These are phyloP conservation scores for Aphidius colemani DNA, from an alignment of 2,888 invertebrate species.

Conservation along the genomic window DNA sequence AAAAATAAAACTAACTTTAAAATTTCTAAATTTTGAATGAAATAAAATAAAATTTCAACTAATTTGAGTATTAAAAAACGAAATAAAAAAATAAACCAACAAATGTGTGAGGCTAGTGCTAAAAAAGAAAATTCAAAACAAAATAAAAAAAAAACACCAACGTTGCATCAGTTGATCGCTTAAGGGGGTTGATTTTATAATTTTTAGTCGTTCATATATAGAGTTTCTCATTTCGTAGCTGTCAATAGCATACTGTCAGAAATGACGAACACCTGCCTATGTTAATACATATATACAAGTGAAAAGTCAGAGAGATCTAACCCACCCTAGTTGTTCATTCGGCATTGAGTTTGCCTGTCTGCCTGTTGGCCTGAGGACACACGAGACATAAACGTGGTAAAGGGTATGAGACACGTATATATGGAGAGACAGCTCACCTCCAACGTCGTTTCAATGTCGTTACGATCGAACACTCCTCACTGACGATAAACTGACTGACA, in stretches of 20 bases:
- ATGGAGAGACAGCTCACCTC: constrained; percentile 21
- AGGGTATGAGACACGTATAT: constrained; percentile 19
- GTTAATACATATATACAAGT: constrained; percentile 30
- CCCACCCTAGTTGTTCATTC: background rate
- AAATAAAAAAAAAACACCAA: background rate
- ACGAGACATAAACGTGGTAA: constrained; percentile 1
- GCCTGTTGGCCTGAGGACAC: constrained; percentile 17
- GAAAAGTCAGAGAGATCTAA: no score
- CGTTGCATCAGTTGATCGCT: constrained; percentile 3
- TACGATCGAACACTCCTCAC: constrained; percentile 25
- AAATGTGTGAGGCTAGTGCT: background rate
- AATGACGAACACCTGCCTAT: constrained; percentile 36
- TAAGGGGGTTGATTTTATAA: constrained; percentile 24
- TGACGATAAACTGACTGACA: constrained; percentile 20
- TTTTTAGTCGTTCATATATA: constrained; percentile 33
- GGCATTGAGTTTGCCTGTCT: constrained; percentile 31
- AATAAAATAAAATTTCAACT: background rate
- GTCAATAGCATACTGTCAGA: constrained; percentile 37
- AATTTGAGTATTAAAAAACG: background rate
- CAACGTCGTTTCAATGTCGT: constrained; percentile 26
- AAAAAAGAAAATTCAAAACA: background rate
- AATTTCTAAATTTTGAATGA: constrained; percentile 5
- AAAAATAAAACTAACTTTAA: background rate
- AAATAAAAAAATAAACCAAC: background rate
- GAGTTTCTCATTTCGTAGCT: constrained; percentile 36